Base-by-base conservation (phyloP, 2,797 vertebrate species). In the Xyrichtys novacula region DNA sequence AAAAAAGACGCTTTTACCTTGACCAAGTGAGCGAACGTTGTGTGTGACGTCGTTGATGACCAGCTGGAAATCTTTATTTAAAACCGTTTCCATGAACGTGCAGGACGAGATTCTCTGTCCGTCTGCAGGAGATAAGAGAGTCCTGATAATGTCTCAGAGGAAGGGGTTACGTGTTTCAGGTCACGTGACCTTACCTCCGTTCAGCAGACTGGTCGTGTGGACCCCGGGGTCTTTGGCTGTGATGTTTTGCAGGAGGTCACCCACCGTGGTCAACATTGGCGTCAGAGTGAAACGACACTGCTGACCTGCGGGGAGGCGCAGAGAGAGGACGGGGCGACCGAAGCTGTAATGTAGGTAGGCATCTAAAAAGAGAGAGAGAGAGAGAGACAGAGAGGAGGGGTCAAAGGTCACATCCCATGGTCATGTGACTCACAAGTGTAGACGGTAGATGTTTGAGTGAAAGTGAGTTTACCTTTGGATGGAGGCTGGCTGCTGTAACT, bases 51-150 rank as follows among this genome's bases (percentile, higher is more conserved):
- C 60, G 56, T 96, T 95, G 85, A 96, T 87, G 67, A 93, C 40
- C 28, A 96, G 91, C 46, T 93, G 93, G 32, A 96, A 96, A 52
- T 95, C 91, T 84, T 93, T 90, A 73, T 81, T 91, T 60, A 96
- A 3, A 61, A 96, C 89, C 12, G 92, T 66, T 40, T 92, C 93
- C 93, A 96, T 94, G 11, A 87, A 78, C 0, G 93, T 95, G 60
- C 90, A 83, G 17, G 87, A 56, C 47, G 94, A 93, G 58, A 96
- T 80, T 53, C 86, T 91, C 76, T 32, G 89, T 72, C 95, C 95
- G 19, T 94, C 95, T 96, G 89, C 59, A 17, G 34, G 19, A 1
- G 7, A 5, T n/a, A 7, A 15, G n/a, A n/a, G n/a, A n/a, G n/a
- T n/a, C n/a, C n/a, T n/a, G n/a, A n/a, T n/a, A n/a, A n/a, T n/a